Evolutionary conservation across 2,888 invertebrate genomes (phyloP).

Genomic region (Papilio demoleus): DNA sequence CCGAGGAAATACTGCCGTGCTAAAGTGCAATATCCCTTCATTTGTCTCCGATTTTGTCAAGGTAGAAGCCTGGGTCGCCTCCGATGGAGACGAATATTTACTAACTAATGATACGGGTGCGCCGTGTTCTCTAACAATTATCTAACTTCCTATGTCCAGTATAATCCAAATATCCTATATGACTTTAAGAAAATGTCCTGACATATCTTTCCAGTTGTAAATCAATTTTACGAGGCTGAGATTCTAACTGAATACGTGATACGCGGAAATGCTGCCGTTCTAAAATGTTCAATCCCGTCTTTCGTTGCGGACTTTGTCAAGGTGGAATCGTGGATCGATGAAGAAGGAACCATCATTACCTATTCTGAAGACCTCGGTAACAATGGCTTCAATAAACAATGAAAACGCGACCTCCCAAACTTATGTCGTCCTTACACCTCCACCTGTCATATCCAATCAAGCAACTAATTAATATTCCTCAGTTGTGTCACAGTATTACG

Average conservation of each 20-base stretch:
- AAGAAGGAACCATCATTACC: constrained; percentile 86
- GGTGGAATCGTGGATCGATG: constrained; percentile 92
- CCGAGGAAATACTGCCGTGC: constrained; percentile 92
- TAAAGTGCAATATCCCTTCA: constrained; percentile 95
- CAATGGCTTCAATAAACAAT: constrained; percentile 61
- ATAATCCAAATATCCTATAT: constrained; percentile 20
- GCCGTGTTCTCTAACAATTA: constrained; percentile 38
- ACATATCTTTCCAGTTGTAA: constrained; percentile 81
- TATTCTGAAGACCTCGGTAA: constrained; percentile 89
- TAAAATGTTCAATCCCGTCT: constrained; percentile 95
- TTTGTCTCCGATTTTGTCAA: constrained; percentile 96
- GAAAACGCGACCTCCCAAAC: constrained; percentile 57
- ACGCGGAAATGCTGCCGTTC: constrained; percentile 92
- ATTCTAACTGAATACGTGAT: constrained; percentile 95
- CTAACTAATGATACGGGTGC: constrained; percentile 90
- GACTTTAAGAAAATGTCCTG: constrained; percentile 21
- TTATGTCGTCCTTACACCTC: constrained; percentile 62
- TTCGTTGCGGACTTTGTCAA: constrained; percentile 96
- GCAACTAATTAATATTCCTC: constrained; percentile 76
- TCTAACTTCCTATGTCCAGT: constrained; percentile 38
- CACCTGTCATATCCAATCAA: constrained; percentile 59
- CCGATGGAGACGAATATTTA: constrained; percentile 87
- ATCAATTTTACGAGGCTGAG: constrained; percentile 95
- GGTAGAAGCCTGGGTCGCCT: constrained; percentile 91
- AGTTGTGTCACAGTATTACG: constrained; percentile 95